Percentiles rank a stretch among this genome's conserved stretches.
Conservation (phyloP, 2,888 invertebrate species). For the Ophion costatus region DNA sequence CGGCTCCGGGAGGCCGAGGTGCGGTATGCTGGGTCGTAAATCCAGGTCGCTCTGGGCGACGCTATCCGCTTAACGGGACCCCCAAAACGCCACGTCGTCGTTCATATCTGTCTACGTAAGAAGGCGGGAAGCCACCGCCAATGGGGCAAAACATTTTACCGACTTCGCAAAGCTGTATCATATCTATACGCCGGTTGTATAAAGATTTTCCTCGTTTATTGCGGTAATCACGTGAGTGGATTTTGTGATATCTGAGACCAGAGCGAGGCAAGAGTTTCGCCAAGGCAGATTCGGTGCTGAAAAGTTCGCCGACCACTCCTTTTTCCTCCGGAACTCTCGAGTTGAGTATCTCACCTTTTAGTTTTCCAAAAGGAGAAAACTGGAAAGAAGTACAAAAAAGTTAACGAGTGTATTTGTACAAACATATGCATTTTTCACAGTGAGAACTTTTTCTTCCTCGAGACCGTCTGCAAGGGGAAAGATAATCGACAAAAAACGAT, state of each 20-base stretch:
- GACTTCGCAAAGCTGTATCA: not conserved
- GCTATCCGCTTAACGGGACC: no score
- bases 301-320: slow-evolving; percentile 31
- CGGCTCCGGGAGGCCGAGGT: no score
- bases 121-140: not conserved
- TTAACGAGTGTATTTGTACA: not conserved
- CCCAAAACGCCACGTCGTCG: no score
- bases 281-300: slow-evolving; percentile 30
- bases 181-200: not conserved
- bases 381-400: not conserved
- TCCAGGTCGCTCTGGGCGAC: no score
- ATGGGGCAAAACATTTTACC: not conserved
- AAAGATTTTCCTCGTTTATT: slow-evolving; percentile 49
- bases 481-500: no score
- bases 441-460: no score
- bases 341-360: slow-evolving; percentile 34
- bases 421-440: no score
- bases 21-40: no score
- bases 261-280: not conserved
- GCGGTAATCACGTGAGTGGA: slow-evolving; percentile 55
- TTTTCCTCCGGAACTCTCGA: not conserved
- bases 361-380: slow-evolving; percentile 22
- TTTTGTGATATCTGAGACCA: slow-evolving; percentile 39
- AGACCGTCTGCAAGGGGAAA: no score
- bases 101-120: no score